A percentile compares a stretch with the other conserved stretches of the same genome.
Conservation (phyloP, 1,140 invertebrate genomes). For the Amyelois transitella region DNA sequence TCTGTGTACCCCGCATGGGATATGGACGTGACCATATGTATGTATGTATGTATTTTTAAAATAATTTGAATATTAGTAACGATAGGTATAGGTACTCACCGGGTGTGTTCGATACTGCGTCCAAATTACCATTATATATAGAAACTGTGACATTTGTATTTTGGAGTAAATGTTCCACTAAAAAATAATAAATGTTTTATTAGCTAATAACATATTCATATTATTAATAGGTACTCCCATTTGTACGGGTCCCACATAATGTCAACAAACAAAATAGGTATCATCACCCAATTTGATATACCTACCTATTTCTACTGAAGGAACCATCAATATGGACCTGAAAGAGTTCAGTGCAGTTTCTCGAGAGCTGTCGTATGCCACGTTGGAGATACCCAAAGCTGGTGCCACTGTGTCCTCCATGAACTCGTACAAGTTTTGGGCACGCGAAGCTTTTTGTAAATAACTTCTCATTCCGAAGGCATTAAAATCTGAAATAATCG, state of each 20-base stretch:
- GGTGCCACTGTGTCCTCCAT: conserved; percentile 43
- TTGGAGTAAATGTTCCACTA: conserved; percentile 65
- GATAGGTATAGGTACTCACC: conserved; percentile 42
- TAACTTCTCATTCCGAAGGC: conserved; percentile 35
- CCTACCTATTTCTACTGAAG: conserved; percentile 41
- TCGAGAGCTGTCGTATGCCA: conserved; percentile 32
- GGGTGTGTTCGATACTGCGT: conserved; percentile 68
- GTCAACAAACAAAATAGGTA: too few species aligned
- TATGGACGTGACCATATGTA: too few species aligned
- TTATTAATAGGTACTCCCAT: too few species aligned
- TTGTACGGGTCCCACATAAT: too few species aligned
- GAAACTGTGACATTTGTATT: conserved; percentile 55
- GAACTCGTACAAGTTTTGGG: conserved; percentile 24
- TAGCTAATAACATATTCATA: too few species aligned
- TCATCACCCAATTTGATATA: too few species aligned
- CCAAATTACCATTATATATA: conserved; percentile 69
- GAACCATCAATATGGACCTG: conserved; percentile 40
- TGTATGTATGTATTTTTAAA: too few species aligned
- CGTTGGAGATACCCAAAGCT: conserved; percentile 33
- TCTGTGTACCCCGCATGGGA: too few species aligned
- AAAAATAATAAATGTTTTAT: conserved; percentile 27
- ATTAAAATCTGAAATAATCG: conserved; percentile 28
- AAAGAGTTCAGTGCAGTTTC: conserved; percentile 33
- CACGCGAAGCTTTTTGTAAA: conserved; percentile 14
- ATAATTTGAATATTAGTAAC: too few species aligned